These are phyloP conservation scores for Lepidonotus clava DNA, from an alignment of 2,888 invertebrate genomes.

Conservation along the genomic window DNA sequence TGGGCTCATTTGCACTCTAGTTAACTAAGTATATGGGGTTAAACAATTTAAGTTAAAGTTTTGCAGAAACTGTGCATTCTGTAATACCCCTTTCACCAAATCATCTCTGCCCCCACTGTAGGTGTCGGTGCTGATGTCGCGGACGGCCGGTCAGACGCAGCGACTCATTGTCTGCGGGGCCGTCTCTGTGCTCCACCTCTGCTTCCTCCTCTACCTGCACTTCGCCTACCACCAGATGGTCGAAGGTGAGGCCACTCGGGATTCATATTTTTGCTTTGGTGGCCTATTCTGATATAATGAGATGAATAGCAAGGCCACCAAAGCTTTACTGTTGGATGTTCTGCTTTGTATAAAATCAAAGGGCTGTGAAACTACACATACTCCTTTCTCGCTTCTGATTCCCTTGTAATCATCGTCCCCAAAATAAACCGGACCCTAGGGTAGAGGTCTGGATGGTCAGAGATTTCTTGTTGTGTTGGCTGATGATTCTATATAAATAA, in stretches of 20 bases:
- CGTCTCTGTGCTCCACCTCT: slow-evolving; percentile 78
- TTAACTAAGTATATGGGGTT: no score
- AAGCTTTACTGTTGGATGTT: neutral
- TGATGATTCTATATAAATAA: no score
- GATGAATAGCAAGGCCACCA: neutral
- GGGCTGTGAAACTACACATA: neutral
- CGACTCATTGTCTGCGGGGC: slow-evolving; percentile 76
- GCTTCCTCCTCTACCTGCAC: slow-evolving; percentile 82
- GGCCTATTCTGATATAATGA: neutral
- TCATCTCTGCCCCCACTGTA: slow-evolving; percentile 67
- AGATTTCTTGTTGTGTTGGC: no score
- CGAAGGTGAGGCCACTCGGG: slow-evolving; percentile 73
- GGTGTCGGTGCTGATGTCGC: slow-evolving; percentile 77
- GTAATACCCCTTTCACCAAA: no score
- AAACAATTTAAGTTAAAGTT: no score
- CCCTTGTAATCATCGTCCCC: neutral
- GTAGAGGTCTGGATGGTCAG: no score
- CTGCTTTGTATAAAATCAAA: no score
- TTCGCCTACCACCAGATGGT: slow-evolving; percentile 82
- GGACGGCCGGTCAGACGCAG: slow-evolving; percentile 78
- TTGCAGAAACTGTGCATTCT: no score
- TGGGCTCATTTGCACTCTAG: no score
- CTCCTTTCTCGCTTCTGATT: neutral
- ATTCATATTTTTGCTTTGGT: neutral
- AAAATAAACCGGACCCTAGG: no score